These are phyloP conservation scores for Paratrypauchen microcephalus DNA, from an alignment of 2,797 vertebrate genomes.

Conservation along the genomic window DNA sequence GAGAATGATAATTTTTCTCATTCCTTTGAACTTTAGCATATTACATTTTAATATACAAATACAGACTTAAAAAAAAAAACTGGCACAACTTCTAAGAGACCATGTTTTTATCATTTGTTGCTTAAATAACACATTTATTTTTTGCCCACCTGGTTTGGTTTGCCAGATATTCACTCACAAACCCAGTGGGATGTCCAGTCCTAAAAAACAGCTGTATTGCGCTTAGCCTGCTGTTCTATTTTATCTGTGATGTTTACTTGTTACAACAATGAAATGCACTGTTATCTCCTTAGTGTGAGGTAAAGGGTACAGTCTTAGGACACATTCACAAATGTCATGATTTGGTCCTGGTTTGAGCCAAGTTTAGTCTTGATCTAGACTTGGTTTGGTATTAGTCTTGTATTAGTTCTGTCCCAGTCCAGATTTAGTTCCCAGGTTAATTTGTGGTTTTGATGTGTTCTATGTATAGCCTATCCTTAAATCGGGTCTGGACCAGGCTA, in stretches of 20 bases:
- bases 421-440: too few species aligned
- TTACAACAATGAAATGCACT: not conserved
- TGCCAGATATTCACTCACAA: not conserved
- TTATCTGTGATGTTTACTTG: not conserved
- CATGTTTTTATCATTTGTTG: slow-evolving; percentile 1
- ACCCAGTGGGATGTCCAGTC: not conserved
- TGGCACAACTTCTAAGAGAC: not conserved
- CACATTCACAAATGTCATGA: too few species aligned
- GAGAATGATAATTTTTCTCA: not conserved
- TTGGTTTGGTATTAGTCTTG: too few species aligned
- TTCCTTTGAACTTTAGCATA: not conserved
- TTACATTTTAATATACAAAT: not conserved
- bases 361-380: too few species aligned
- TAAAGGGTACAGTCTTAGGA: not conserved
- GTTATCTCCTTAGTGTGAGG: not conserved
- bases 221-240: not conserved
- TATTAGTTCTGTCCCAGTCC: too few species aligned
- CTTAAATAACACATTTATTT: not conserved
- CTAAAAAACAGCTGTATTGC: not conserved
- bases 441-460: too few species aligned
- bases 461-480: too few species aligned
- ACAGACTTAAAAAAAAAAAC: not conserved
- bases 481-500: too few species aligned
- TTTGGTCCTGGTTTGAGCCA: too few species aligned
- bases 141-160: not conserved